phyloP scores from a whole-genome alignment of 2,888 invertebrate species.

The Mechanitis mazaeus region DNA sequence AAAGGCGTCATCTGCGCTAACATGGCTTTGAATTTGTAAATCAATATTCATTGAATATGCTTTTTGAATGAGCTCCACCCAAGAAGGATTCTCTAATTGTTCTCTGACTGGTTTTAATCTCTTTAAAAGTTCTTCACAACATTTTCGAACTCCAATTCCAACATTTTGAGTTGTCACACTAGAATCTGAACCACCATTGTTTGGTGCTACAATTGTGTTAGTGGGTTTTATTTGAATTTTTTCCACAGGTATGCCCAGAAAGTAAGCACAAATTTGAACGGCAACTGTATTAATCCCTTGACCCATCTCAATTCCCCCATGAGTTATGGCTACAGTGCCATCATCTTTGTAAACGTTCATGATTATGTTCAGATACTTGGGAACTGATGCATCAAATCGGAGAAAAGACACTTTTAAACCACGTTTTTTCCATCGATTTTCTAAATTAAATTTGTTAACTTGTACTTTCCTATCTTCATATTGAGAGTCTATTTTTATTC shows the following conservation, averaged over 20 bases:
- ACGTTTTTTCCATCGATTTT: conserved; percentile 84
- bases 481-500: conserved; percentile 55
- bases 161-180: conserved; percentile 79
- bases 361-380: conserved; percentile 43
- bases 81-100: conserved; percentile 61
- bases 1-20: conserved; percentile 44
- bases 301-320: conserved; percentile 82
- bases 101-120: conserved; percentile 65
- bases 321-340: conserved; percentile 79
- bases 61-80: conserved; percentile 69
- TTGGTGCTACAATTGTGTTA: conserved; percentile 73
- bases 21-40: conserved; percentile 51
- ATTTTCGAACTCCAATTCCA: conserved; percentile 70
- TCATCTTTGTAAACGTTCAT: conserved; percentile 81
- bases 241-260: conserved; percentile 79
- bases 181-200: conserved; percentile 76
- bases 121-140: conserved; percentile 63
- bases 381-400: not conserved
- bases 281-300: conserved; percentile 88
- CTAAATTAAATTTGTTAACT: conserved; percentile 68
- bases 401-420: conserved; percentile 43
- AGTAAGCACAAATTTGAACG: conserved; percentile 82
- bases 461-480: conserved; percentile 56
- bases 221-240: conserved; percentile 77
- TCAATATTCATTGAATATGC: conserved; percentile 59